Percentiles rank a stretch among this genome's conserved stretches.
Conservation (phyloP, 2,888 invertebrate genomes). For the Dendrolimus pini region DNA sequence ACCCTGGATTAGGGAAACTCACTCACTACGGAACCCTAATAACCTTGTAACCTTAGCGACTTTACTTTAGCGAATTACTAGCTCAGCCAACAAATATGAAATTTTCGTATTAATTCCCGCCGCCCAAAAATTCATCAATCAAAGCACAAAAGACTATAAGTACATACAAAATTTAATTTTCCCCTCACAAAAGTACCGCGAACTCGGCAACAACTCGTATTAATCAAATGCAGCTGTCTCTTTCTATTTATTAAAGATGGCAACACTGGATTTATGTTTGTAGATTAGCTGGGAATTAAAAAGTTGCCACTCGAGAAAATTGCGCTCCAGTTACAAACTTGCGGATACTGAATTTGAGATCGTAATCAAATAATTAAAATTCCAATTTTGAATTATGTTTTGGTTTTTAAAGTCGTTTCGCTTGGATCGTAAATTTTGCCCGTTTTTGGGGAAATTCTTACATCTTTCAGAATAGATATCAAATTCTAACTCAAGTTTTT, state of each 20-base stretch:
- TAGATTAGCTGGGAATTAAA: conserved; percentile 39
- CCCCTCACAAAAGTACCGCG: conserved; percentile 15
- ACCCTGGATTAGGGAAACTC: too few species aligned
- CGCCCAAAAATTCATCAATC: background rate
- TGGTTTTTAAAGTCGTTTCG: background rate
- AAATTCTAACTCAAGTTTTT: too few species aligned
- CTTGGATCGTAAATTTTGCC: too few species aligned
- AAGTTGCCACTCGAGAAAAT: conserved; percentile 21
- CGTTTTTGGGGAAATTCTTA: too few species aligned
- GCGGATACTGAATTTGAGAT: background rate
- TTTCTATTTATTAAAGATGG: conserved; percentile 27
- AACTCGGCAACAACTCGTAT: conserved; percentile 21
- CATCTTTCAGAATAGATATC: too few species aligned
- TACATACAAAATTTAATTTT: conserved; percentile 12
- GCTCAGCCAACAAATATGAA: background rate
- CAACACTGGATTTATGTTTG: conserved; percentile 36
- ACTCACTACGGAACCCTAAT: too few species aligned
- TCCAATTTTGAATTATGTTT: background rate
- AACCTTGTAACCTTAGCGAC: too few species aligned
- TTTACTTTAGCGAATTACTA: too few species aligned
- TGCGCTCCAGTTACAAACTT: background rate
- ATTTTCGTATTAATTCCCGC: background rate
- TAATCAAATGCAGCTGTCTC: conserved; percentile 21
- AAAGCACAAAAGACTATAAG: background rate
- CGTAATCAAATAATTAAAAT: background rate